These are phyloP conservation scores for Scrobipalpa atriplicella DNA, from an alignment of 2,888 invertebrate genomes.

Conservation along the genomic window DNA sequence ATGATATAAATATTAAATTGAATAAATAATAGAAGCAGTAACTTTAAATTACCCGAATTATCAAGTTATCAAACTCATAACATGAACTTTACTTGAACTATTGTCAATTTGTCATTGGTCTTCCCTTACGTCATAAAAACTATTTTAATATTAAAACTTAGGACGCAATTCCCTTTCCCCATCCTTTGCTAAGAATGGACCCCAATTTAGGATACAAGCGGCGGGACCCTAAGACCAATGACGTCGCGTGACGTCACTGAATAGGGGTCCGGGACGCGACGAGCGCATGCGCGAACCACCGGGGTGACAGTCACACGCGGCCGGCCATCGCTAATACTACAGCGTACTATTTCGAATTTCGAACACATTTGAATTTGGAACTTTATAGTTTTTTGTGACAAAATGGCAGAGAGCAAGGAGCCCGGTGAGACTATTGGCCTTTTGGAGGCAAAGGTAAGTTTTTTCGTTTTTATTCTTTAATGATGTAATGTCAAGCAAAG, in stretches of 20 bases:
- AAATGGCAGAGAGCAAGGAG: constrained; percentile 58
- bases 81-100: too few species aligned
- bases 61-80: too few species aligned
- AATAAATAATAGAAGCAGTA: too few species aligned
- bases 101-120: too few species aligned
- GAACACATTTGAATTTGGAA: constrained; percentile 7
- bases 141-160: too few species aligned
- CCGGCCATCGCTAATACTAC: constrained; percentile 33
- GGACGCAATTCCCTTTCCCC: not conserved
- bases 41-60: too few species aligned
- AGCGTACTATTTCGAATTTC: constrained; percentile 19
- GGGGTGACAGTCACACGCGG: constrained; percentile 53
- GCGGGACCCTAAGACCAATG: constrained; percentile 31
- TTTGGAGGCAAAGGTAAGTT: constrained; percentile 71
- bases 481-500: constrained; percentile 67
- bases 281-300: constrained; percentile 54
- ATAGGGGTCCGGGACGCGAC: constrained; percentile 52
- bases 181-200: not conserved
- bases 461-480: constrained; percentile 35
- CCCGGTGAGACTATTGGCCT: constrained; percentile 67
- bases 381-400: constrained; percentile 31
- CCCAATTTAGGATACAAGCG: not conserved
- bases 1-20: too few species aligned
- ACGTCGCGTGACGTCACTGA: constrained; percentile 36
- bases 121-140: too few species aligned